Evolutionary conservation across 2,797 vertebrate genomes (phyloP), one percentile per base, ranked within the genome.

Genomic region (Buphagus erythrorhynchus): DNA sequence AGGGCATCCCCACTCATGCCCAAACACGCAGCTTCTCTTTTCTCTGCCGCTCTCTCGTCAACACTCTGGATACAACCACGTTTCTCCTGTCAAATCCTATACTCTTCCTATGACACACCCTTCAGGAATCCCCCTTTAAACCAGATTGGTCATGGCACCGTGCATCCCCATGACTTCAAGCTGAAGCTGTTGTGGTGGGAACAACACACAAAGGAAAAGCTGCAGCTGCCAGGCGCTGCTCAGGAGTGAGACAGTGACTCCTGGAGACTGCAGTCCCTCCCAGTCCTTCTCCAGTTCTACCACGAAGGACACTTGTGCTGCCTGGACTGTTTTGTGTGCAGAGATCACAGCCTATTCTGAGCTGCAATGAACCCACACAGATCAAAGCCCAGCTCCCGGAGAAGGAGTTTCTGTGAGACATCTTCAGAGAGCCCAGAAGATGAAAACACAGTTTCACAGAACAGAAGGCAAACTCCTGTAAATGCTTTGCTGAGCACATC

Each of bases 71-170:
- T 31, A 49, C 24, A 31, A 55, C 16, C 33, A 28, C 0, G 0
- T 43, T 49, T 77, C 61, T 84, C 19, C 48, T 74, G 71, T 72
- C 71, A 54, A 31, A 48, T 61, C 61, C 89, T 92, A 52, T 42
- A 65, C 49, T 68, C 48, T 28, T 65, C 6, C 62, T 66, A 38
- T 73, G 88, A 95, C 88, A 94, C 93, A 86, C 40, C 76, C 43
- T 73, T 91, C 84, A 90, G 87, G 89, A 68, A 92, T 89, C 25
- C 61, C 45, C 63, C 74, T 91, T 36, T 24, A 76, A 92, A 82
- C 40, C 72, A 63, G 33, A 89, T 75, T 73, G 84, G 93, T 89
- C 75, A 87, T 38, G 78, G 87, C 75, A 55, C 62, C 17, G 43
- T 36, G 85, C 26, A 13, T 42, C 26, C 42, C 14, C n/a, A 73